phyloP scores from a whole-genome alignment of 2,888 invertebrate genomes.

The Orchesella flavescens region DNA sequence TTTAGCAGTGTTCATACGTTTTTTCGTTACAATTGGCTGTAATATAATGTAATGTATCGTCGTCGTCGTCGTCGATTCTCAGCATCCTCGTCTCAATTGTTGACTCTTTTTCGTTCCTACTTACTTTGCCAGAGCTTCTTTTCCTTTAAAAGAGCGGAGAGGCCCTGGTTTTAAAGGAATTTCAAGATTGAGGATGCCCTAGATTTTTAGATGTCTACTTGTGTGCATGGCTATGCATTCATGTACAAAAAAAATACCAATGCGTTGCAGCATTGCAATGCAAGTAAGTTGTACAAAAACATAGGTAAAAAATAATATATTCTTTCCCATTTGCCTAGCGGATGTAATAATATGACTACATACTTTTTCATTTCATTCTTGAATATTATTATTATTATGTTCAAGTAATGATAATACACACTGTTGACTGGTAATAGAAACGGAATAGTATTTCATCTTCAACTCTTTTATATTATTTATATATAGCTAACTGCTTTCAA shows the following conservation, averaged over 20 bases:
- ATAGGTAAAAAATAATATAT: slow-evolving; percentile 12
- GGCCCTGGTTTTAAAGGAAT: slow-evolving; percentile 64
- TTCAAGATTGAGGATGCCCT: slow-evolving; percentile 65
- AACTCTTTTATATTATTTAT: background rate
- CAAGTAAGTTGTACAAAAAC: background rate
- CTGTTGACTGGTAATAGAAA: too few relatives aligned
- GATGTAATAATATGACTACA: slow-evolving; percentile 5
- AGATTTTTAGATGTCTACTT: slow-evolving; percentile 42
- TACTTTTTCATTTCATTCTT: background rate
- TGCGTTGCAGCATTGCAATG: background rate
- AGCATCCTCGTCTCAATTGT: slow-evolving; percentile 28
- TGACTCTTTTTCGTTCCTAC: slow-evolving; percentile 28
- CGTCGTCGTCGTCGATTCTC: background rate
- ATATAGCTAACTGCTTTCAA: background rate
- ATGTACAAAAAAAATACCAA: slow-evolving; percentile 21
- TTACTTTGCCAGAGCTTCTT: slow-evolving; percentile 7
- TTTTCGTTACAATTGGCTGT: background rate
- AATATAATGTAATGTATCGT: background rate
- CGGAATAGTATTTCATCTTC: background rate
- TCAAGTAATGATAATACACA: too few relatives aligned
- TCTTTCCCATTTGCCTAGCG: slow-evolving; percentile 5
- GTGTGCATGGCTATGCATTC: background rate
- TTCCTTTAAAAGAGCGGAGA: slow-evolving; percentile 20
- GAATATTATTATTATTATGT: background rate
- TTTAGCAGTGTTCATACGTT: background rate